Evolutionary conservation across 2,888 invertebrate species (phyloP).

Genomic region (Neoascia interrupta): DNA sequence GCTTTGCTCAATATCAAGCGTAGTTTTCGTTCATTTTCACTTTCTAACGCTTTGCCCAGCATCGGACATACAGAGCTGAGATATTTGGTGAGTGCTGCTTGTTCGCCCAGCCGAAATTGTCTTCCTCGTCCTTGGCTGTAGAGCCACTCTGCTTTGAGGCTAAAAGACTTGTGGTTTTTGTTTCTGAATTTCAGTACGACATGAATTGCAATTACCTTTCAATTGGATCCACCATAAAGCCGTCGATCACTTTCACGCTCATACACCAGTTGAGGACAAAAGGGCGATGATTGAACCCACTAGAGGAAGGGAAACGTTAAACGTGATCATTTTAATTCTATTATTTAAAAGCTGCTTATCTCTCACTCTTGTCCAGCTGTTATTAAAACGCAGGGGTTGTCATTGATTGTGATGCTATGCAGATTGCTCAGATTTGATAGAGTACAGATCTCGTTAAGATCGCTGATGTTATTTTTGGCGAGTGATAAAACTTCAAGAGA

Average conservation of each 20-base stretch:
- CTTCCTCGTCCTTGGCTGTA: conserved; percentile 96
- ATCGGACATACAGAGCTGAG: conserved; percentile 90
- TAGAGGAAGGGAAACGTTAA: conserved; percentile 75
- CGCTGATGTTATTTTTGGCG: conserved; percentile 90
- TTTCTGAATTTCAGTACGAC: not conserved
- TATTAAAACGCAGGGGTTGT: conserved; percentile 92
- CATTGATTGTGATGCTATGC: conserved; percentile 90
- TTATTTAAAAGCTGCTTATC: not conserved
- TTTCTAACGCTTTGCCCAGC: conserved; percentile 89
- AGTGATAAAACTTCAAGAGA: conserved; percentile 88
- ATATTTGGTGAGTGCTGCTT: conserved; percentile 89
- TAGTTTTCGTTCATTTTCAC: conserved; percentile 92
- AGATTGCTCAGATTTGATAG: conserved; percentile 87
- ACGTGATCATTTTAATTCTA: too few species aligned
- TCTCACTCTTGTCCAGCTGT: conserved; percentile 87
- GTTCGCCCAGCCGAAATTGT: conserved; percentile 92
- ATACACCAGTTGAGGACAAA: conserved; percentile 96
- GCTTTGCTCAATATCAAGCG: conserved; percentile 93
- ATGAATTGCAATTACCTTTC: conserved; percentile 83
- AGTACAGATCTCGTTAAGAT: conserved; percentile 92
- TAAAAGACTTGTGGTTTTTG: conserved; percentile 74
- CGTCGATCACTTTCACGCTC: conserved; percentile 92
- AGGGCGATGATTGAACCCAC: conserved; percentile 94
- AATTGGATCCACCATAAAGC: conserved; percentile 92
- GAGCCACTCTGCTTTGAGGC: conserved; percentile 96